These are phyloP conservation scores for Todiramphus chloris DNA, from an alignment of 2,113 vertebrate species.

Conservation along the genomic window DNA sequence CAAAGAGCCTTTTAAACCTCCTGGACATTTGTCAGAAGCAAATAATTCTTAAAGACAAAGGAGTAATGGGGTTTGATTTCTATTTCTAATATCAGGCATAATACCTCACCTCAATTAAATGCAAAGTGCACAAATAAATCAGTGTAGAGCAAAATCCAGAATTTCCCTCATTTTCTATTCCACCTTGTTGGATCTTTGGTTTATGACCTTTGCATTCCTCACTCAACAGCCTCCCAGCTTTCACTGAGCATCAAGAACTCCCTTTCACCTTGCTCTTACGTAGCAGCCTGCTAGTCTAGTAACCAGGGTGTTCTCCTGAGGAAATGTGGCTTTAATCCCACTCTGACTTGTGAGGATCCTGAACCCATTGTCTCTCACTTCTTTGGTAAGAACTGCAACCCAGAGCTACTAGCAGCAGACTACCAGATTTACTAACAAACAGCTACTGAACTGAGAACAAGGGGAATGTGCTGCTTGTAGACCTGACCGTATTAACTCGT, in stretches of 20 bases:
- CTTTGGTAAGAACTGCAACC: background rate
- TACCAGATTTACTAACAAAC: background rate
- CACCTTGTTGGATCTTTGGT: background rate
- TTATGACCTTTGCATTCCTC: background rate
- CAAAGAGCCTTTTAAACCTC: background rate
- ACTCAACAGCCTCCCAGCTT: background rate
- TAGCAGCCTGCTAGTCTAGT: background rate
- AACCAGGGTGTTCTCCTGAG: background rate
- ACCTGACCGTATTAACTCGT: background rate
- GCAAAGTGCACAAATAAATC: background rate
- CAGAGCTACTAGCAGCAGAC: background rate
- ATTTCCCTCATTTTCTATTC: background rate
- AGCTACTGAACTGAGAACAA: background rate
- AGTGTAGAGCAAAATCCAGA: background rate
- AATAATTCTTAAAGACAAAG: background rate
- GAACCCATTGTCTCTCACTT: background rate
- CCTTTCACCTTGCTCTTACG: background rate
- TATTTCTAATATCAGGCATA: fast-evolving
- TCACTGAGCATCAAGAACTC: background rate
- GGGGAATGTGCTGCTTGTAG: background rate
- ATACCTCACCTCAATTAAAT: background rate
- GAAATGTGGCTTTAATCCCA: background rate
- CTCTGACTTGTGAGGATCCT: background rate
- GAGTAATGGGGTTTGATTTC: background rate
- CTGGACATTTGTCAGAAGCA: background rate